phyloP scores from a whole-genome alignment of 2,888 invertebrate species.

The Cosmorhoe ocellata region DNA sequence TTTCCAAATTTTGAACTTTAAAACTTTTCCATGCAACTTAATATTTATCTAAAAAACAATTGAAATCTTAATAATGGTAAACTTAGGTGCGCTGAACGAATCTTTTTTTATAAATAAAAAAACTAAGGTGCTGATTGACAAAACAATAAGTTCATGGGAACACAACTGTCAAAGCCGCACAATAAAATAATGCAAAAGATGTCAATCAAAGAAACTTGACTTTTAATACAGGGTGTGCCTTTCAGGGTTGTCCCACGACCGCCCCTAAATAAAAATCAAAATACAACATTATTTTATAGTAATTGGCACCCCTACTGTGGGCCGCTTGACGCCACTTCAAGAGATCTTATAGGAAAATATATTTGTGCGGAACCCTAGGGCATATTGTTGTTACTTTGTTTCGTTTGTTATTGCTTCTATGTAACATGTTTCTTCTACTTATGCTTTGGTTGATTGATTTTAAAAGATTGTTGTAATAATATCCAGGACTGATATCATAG shows the following conservation, averaged over 20 bases:
- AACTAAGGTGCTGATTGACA: conserved; percentile 37
- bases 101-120: too few species aligned
- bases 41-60: too few species aligned
- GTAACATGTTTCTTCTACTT: conserved; percentile 37
- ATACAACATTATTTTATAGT: conserved; percentile 77
- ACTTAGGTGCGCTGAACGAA: conserved; percentile 36
- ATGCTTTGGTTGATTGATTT: neutral
- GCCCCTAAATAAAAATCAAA: conserved; percentile 80
- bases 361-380: conserved; percentile 53
- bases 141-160: conserved; percentile 44
- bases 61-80: conserved; percentile 16
- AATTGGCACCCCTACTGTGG: conserved; percentile 79
- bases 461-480: neutral
- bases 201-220: conserved; percentile 74
- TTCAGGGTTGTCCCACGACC: conserved; percentile 79
- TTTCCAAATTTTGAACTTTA: too few species aligned
- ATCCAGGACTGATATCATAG: too few species aligned
- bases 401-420: conserved; percentile 53
- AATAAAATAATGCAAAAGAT: conserved; percentile 66
- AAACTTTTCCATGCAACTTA: too few species aligned
- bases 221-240: conserved; percentile 77
- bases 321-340: conserved; percentile 74
- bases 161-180: conserved; percentile 66
- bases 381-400: conserved; percentile 69
- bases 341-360: conserved; percentile 77